Evolutionary conservation across 1,140 invertebrate genomes (phyloP), one percentile per base, ranked within the genome.

Genomic region (Pomacea maculata): DNA sequence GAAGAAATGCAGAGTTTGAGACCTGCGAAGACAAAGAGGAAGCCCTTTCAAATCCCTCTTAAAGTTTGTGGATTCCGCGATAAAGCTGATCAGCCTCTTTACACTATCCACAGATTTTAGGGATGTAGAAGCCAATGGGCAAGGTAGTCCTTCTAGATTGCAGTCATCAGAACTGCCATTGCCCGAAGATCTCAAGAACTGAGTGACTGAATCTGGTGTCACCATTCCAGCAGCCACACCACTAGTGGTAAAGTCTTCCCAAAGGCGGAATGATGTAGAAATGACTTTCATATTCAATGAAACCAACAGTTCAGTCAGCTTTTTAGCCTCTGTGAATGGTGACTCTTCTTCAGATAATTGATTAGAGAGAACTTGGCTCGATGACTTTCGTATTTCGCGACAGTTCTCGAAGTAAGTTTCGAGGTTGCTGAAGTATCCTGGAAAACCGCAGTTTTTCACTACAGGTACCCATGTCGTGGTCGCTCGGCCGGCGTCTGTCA

Each of bases 241-340:
- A 29, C 77, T 78, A 14, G 11, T 11, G 67, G 8, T 78, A 67
- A 78, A 78, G 67, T 57, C 57, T 21, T 70, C 54, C 17, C 29
- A 70, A 54, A 78, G 14, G 25, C 25, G 65, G 25, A 78, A 52
- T 45, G 77, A 65, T 0, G 54, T 52, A 11, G 52, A 65, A 52
- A 70, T n/a, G n/a, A 78, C 57, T 65, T 78, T 78, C 77, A 78
- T 78, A 65, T 78, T 78, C 15, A 78, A 17, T 2, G 34, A 57
- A 29, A 70, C 68, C 67, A 78, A 71, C 21, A 78, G 54, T 4
- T 34, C 21, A 17, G 25, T 12, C 65, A 78, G 65, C 12, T 70
- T 34, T 71, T 25, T 70, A 54, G 77, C 77, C 21, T 68, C 19
- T 45, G n/a, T 54, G 25, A 21, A 25, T 15, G 64, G 7, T 14